These are phyloP conservation scores for Augochlora pura DNA, from an alignment of 1,140 invertebrate genomes.

Conservation along the genomic window DNA sequence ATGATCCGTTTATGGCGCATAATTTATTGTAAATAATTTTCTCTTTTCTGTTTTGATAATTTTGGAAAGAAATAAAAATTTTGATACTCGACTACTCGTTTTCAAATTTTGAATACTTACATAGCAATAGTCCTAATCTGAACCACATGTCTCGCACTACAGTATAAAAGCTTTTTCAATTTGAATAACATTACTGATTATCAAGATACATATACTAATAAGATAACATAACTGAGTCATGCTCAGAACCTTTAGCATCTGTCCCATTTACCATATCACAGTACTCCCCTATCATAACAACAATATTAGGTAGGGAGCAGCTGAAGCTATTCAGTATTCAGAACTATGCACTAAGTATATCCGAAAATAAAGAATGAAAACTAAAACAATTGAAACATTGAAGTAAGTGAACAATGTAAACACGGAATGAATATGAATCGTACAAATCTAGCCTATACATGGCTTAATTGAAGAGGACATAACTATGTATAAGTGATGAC, in stretches of 20 bases:
- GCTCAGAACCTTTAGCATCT: constrained; percentile 39
- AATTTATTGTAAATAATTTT: not conserved
- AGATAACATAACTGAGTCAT: constrained; percentile 46
- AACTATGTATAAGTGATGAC: too few relatives aligned
- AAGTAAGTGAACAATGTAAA: not conserved
- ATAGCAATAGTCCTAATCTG: too few relatives aligned
- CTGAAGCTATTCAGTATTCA: not conserved
- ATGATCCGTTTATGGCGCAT: not conserved
- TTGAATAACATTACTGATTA: not conserved
- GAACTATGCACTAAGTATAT: not conserved
- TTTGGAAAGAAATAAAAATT: too few relatives aligned
- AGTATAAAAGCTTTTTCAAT: not conserved
- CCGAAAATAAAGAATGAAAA: not conserved
- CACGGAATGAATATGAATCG: not conserved
- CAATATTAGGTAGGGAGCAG: not conserved
- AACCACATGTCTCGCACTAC: not conserved
- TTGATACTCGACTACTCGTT: too few relatives aligned
- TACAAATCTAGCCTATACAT: not conserved
- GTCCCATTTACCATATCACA: constrained; percentile 13
- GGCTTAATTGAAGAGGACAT: not conserved
- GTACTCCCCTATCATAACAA: not conserved
- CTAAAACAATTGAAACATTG: too few relatives aligned
- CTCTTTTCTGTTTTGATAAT: too few relatives aligned
- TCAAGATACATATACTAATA: constrained; percentile 4
- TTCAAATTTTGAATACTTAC: too few relatives aligned